A percentile compares a stretch with the other conserved stretches of the same genome.
These are phyloP conservation scores for Pristionchus japonicus DNA, from an alignment of 2,888 invertebrate species.

Conservation along the genomic window DNA sequence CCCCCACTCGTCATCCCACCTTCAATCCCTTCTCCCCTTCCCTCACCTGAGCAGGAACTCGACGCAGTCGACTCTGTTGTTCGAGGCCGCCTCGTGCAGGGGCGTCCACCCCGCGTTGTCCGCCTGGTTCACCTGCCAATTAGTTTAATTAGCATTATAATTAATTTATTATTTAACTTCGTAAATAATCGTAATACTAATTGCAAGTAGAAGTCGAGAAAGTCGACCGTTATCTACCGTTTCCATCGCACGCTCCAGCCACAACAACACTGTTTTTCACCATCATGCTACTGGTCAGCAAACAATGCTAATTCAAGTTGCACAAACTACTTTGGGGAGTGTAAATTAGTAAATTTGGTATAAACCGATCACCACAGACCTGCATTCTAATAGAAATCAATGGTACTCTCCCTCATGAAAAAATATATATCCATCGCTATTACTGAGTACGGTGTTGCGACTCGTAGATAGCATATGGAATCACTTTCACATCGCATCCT, in stretches of 20 bases:
- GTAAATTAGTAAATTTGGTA: no score
- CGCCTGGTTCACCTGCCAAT: constrained; percentile 82
- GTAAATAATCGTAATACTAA: not conserved
- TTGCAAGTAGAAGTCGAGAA: not conserved
- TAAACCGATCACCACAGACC: no score
- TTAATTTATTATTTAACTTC: not conserved
- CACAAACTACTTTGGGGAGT: no score
- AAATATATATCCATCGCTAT: no score
- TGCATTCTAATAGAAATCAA: no score
- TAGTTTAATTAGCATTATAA: no score
- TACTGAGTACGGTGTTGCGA: no score
- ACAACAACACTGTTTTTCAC: not conserved
- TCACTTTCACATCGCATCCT: no score
- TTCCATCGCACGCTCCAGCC: not conserved
- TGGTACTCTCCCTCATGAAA: no score
- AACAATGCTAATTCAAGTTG: not conserved
- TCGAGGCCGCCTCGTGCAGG: constrained; percentile 88
- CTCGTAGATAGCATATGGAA: no score
- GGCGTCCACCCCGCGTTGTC: constrained; percentile 91
- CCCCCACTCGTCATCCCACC: no score
- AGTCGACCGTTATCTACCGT: not conserved
- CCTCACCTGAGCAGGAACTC: constrained; percentile 80
- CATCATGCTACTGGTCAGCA: not conserved
- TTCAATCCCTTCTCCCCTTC: not conserved
- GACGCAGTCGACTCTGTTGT: constrained; percentile 84